Conservation (phyloP, 2,113 vertebrate species). For the Antechinus stuartii region DNA sequence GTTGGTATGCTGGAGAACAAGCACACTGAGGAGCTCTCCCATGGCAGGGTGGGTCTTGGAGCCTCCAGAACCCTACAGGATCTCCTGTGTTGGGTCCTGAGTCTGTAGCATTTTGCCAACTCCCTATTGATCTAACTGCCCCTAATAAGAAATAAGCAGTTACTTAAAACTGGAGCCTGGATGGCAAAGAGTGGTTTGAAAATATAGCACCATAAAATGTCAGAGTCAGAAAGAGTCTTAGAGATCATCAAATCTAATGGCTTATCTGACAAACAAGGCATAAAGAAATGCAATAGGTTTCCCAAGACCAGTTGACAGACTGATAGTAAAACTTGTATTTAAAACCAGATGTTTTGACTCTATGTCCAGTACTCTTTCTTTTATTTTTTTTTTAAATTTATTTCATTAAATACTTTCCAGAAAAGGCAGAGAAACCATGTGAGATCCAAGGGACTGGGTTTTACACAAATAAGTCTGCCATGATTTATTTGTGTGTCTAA, state of each 20-base stretch:
- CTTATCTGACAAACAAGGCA: background rate
- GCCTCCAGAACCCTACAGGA: background rate
- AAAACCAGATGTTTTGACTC: background rate
- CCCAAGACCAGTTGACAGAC: background rate
- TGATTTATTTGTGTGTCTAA: background rate
- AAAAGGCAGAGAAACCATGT: background rate
- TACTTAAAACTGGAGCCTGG: background rate
- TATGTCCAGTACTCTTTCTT: background rate
- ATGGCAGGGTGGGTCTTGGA: background rate
- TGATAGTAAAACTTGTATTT: background rate
- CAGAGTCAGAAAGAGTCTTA: background rate
- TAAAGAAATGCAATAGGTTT: background rate
- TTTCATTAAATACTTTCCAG: background rate
- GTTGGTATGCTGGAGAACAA: background rate
- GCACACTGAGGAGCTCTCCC: background rate
- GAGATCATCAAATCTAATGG: background rate
- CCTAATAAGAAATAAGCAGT: background rate
- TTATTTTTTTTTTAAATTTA: background rate
- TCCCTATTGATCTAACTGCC: background rate
- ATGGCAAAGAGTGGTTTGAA: background rate
- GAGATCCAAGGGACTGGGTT: background rate
- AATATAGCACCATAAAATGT: background rate
- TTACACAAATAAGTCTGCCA: background rate
- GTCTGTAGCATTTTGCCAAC: background rate
- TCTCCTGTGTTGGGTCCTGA: background rate